A percentile compares a stretch with the other conserved stretches of the same genome.
Evolutionary conservation across 2,888 invertebrate genomes (phyloP).

Genomic region (Vesta saturnalis): DNA sequence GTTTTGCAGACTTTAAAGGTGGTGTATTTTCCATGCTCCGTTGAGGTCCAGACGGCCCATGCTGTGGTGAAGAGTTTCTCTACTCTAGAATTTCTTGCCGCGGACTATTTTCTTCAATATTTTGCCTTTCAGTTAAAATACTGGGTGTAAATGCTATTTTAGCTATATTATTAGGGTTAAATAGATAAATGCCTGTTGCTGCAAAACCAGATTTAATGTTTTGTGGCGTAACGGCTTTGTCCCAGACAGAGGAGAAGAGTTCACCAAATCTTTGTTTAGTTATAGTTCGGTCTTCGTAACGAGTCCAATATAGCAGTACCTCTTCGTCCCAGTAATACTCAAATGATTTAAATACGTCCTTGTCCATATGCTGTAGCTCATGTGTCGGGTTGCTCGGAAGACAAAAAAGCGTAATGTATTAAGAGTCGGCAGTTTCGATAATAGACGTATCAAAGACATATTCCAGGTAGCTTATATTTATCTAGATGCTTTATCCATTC

Average conservation of each 20-base stretch:
- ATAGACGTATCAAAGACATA: constrained; percentile 38
- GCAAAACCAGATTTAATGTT: no score
- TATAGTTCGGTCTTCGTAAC: no score
- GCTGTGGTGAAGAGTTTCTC: background rate
- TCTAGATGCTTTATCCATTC: constrained; percentile 15
- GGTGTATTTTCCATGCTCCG: background rate
- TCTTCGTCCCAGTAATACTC: constrained; percentile 53
- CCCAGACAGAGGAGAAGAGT: constrained; percentile 45
- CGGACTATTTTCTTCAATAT: no score
- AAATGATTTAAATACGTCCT: constrained; percentile 48
- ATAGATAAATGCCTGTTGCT: constrained; percentile 47
- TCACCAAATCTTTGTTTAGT: constrained; percentile 52
- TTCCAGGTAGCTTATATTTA: no score
- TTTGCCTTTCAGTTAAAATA: no score
- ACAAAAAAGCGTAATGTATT: constrained; percentile 48
- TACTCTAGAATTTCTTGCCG: no score
- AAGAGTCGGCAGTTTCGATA: no score
- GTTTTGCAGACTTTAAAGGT: background rate
- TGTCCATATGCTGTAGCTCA: constrained; percentile 52
- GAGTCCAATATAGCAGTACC: no score
- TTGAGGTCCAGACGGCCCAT: background rate
- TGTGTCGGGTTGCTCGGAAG: constrained; percentile 52
- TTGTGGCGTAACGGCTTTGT: no score
- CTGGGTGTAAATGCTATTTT: constrained; percentile 45
- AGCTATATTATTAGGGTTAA: constrained; percentile 42